These are phyloP conservation scores for Ailurus styani DNA, from an alignment of 2,113 vertebrate genomes.

Conservation along the genomic window DNA sequence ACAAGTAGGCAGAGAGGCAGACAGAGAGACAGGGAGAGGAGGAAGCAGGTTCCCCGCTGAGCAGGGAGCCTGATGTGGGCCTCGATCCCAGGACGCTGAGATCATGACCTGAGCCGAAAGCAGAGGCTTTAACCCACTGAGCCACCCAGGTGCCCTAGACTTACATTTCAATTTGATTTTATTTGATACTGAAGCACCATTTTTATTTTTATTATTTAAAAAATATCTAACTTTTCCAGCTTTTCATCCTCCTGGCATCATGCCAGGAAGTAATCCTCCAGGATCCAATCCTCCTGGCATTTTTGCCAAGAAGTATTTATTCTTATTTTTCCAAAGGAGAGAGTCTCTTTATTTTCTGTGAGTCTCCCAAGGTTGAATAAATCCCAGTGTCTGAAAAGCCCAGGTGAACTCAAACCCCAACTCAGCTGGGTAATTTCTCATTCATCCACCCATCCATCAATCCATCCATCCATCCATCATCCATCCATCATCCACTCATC, in stretches of 20 bases:
- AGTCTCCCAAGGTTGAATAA: not conserved
- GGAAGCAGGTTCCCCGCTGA: too few relatives aligned
- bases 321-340: conserved; percentile 10
- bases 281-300: not conserved
- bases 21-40: too few relatives aligned
- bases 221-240: not conserved
- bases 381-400: not conserved
- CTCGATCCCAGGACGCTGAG: too few relatives aligned
- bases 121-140: too few relatives aligned
- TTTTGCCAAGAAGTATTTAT: not conserved
- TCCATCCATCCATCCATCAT: not conserved
- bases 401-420: not conserved
- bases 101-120: too few relatives aligned
- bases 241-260: not conserved
- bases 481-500: not conserved
- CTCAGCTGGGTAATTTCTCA: not conserved
- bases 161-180: too few relatives aligned
- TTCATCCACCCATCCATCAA: not conserved
- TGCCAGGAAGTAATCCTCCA: too few relatives aligned
- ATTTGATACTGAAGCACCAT: not conserved
- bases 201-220: conserved; percentile 20
- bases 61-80: too few relatives aligned
- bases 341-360: not conserved
- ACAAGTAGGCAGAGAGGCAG: too few relatives aligned
- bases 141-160: too few relatives aligned